Evolutionary conservation across 2,113 vertebrate species (phyloP).

Genomic region (Monopterus albus): DNA sequence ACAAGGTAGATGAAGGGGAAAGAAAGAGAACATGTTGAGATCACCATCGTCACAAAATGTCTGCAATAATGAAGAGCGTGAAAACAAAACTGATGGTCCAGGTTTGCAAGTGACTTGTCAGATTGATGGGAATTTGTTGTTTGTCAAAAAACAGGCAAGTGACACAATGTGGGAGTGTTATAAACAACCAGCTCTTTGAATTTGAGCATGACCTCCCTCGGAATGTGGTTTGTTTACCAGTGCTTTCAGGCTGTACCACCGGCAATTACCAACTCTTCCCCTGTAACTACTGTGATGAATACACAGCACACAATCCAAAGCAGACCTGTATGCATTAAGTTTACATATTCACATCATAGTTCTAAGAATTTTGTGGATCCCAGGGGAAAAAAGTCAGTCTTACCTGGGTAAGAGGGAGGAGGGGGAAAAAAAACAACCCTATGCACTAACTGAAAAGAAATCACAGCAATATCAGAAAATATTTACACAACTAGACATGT

Average conservation of each 20-base stretch:
- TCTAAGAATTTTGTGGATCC: not conserved
- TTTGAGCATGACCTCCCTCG: not conserved
- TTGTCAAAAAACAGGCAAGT: not conserved
- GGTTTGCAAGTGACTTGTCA: conserved; percentile 2
- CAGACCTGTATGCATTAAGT: not conserved
- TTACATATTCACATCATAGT: conserved; percentile 43
- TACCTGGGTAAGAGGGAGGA: conserved; percentile 72
- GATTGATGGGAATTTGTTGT: not conserved
- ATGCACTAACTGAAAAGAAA: conserved; percentile 40
- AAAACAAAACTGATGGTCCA: not conserved
- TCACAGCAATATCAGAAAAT: conserved; percentile 61
- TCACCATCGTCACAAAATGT: conserved; percentile 31
- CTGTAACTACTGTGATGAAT: not conserved
- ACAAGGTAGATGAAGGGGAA: conserved; percentile 42
- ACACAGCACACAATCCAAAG: not conserved
- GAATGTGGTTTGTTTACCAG: not conserved
- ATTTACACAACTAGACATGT: conserved; percentile 66
- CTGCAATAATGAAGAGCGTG: conserved; percentile 12
- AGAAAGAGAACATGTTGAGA: conserved; percentile 69
- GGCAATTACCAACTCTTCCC: not conserved
- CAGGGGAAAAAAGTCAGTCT: conserved; percentile 52
- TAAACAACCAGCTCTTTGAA: not conserved
- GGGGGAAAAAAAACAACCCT: conserved; percentile 35
- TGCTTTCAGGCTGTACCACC: conserved; percentile 8
- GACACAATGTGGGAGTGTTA: not conserved